Conservation (phyloP, 2,888 invertebrate species). For the Diabrotica balteata region DNA sequence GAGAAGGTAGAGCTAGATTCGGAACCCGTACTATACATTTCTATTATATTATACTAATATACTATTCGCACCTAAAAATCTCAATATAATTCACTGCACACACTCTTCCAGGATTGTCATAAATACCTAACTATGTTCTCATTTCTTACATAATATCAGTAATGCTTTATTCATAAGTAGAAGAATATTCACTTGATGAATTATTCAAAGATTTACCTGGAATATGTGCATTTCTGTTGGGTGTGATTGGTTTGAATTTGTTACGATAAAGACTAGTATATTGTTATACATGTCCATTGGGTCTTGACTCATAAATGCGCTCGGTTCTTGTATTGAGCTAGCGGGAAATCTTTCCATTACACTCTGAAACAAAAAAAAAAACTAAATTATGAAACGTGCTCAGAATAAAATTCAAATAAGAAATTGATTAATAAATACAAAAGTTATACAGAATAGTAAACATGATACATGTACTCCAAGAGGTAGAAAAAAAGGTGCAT, state of each 20-base stretch:
- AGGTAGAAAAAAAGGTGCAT: no score
- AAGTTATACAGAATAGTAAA: no score
- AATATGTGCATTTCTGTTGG: constrained; percentile 97
- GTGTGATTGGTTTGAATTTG: constrained; percentile 67
- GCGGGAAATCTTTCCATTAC: constrained; percentile 97
- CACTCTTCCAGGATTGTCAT: neutral
- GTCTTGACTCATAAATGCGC: constrained; percentile 96
- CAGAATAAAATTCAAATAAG: no score
- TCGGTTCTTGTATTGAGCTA: constrained; percentile 91
- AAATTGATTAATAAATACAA: neutral
- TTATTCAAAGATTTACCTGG: constrained; percentile 66
- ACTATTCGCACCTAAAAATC: no score
- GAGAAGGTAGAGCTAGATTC: no score
- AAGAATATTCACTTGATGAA: constrained; percentile 1
- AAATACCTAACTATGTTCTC: neutral
- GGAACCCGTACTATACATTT: no score
- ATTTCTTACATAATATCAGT: constrained; percentile 1
- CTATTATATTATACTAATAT: no score
- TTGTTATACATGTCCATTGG: constrained; percentile 98
- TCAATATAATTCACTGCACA: no score
- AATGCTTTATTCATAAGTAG: neutral
- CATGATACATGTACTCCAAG: no score
- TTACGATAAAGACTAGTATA: constrained; percentile 94
- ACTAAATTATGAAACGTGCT: neutral
- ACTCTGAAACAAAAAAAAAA: constrained; percentile 68